Evolutionary conservation across 2,797 vertebrate genomes (phyloP).

Genomic region (Telmatherina bonti): DNA sequence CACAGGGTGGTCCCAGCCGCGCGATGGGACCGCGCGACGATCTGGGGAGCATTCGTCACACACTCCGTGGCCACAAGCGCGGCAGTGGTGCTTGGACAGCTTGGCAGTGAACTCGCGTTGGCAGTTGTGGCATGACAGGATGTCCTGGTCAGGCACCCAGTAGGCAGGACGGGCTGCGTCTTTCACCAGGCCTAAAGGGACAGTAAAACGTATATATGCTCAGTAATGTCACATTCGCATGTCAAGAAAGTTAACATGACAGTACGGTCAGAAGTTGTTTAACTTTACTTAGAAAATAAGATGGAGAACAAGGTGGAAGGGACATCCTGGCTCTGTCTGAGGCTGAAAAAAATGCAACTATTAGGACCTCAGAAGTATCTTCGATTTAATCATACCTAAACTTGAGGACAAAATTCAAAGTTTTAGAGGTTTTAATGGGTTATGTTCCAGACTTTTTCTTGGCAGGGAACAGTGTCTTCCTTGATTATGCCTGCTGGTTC

Average conservation of each 20-base stretch:
- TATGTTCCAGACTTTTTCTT: constrained; percentile 3
- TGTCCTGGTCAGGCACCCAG: constrained; percentile 99
- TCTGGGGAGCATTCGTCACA: constrained; percentile 95
- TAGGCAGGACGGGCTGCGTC: constrained; percentile 96
- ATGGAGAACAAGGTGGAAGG: not conserved
- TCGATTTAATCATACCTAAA: constrained; percentile 5
- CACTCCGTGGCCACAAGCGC: constrained; percentile 97
- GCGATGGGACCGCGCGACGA: constrained; percentile 92
- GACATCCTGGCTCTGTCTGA: not conserved
- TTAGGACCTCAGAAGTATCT: not conserved
- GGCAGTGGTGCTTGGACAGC: constrained; percentile 98
- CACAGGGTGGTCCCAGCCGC: constrained; percentile 98
- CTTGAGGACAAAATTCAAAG: not conserved
- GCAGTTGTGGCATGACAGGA: constrained; percentile 93
- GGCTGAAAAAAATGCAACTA: not conserved
- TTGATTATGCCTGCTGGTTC: constrained; percentile 17
- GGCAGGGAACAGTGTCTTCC: constrained; percentile 5
- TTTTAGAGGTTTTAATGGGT: not conserved
- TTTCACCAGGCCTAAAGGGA: constrained; percentile 90
- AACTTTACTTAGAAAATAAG: not conserved
- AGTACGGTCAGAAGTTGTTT: not conserved
- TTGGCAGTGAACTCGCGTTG: constrained; percentile 94
- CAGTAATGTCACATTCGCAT: not conserved
- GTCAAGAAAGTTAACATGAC: not conserved
- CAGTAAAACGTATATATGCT: constrained; percentile 7